These are phyloP conservation scores for Aquatica leii DNA, from an alignment of 2,888 invertebrate species.

Conservation along the genomic window DNA sequence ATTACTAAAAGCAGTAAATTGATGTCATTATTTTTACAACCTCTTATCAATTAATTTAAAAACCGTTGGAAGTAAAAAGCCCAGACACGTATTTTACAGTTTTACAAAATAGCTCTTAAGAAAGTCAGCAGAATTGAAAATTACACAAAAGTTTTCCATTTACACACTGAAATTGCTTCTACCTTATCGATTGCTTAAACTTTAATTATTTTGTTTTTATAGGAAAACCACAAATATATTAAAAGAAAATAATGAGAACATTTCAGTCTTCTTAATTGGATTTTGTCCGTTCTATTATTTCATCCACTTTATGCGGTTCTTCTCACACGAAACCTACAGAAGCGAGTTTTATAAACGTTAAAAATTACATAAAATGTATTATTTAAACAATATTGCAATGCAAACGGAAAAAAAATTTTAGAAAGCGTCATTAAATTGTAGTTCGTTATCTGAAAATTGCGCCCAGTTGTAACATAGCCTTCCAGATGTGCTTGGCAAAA, in stretches of 20 bases:
- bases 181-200: conserved; percentile 17
- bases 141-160: conserved; percentile 4
- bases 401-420: neutral
- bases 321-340: too few species aligned
- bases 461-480: conserved; percentile 17
- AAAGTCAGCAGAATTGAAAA: conserved; percentile 3
- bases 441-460: conserved; percentile 20
- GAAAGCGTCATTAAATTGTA: conserved; percentile 2
- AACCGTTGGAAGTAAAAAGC: too few species aligned
- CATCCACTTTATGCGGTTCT: too few species aligned
- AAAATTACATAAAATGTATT: neutral
- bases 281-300: neutral
- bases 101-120: neutral
- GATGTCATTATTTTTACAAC: neutral
- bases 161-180: conserved; percentile 16
- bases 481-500: conserved; percentile 28
- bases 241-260: conserved; percentile 22
- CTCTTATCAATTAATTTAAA: neutral
- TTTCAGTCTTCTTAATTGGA: conserved; percentile 4
- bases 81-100: neutral
- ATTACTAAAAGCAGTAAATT: neutral
- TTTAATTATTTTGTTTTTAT: conserved; percentile 28
- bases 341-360: too few species aligned
- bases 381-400: neutral
- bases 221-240: conserved; percentile 19